Conservation (phyloP, 2,113 vertebrate species). For the Anarhynchus alexandrinus region DNA sequence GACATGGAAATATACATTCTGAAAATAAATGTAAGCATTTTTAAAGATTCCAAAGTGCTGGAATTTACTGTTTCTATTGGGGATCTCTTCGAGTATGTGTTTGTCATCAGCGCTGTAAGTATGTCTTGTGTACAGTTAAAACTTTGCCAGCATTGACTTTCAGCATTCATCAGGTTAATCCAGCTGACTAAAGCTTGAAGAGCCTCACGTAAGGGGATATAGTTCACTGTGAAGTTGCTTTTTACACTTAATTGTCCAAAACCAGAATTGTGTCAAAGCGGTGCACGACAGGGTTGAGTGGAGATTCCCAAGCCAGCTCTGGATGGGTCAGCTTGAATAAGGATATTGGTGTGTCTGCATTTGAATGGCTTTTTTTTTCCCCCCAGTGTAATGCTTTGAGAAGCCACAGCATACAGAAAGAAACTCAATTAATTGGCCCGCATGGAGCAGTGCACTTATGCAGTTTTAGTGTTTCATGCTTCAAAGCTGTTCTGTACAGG, state of each 20-base stretch:
- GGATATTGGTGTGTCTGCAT: background rate
- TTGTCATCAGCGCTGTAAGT: background rate
- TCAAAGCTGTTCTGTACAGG: background rate
- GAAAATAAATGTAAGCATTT: background rate
- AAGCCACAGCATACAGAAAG: background rate
- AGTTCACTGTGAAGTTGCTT: background rate
- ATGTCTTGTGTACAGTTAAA: background rate
- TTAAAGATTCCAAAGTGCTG: background rate
- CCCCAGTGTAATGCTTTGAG: background rate
- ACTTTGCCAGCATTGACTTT: accelerated
- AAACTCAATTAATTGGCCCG: background rate
- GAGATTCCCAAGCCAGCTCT: background rate
- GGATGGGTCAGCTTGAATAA: background rate
- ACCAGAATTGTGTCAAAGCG: background rate
- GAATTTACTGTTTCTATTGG: background rate
- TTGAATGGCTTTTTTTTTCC: background rate
- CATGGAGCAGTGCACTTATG: background rate
- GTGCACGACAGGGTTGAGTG: background rate
- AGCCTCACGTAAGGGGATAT: background rate
- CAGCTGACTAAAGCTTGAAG: background rate
- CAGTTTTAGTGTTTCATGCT: background rate
- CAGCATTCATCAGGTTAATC: background rate
- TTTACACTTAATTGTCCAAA: background rate
- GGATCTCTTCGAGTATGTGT: background rate
- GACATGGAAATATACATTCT: background rate